Conservation (phyloP, 2,888 invertebrate genomes). For the Branchellion lobata region DNA sequence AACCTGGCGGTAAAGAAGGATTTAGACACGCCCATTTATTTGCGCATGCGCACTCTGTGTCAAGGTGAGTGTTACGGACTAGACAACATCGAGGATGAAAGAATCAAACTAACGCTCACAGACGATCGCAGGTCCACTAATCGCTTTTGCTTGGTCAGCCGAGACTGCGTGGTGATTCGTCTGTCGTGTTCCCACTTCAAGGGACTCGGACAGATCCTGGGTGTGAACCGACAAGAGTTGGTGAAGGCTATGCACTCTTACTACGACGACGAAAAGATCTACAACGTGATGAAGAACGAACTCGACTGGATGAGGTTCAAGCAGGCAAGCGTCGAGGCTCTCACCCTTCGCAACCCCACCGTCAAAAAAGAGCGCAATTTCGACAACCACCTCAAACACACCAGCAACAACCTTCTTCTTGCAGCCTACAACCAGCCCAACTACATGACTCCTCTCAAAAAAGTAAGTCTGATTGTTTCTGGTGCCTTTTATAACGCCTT, state of each 20-base stretch:
- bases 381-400: constrained; percentile 9
- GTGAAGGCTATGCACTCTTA: constrained; percentile 11
- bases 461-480: too few species aligned
- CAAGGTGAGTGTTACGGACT: constrained; percentile 37
- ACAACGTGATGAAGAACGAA: constrained; percentile 16
- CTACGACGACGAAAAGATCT: constrained; percentile 11
- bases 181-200: constrained; percentile 14
- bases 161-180: constrained; percentile 35
- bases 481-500: too few species aligned
- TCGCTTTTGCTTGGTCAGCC: constrained; percentile 33
- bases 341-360: constrained; percentile 1
- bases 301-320: constrained; percentile 30
- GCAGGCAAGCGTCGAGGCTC: constrained; percentile 12
- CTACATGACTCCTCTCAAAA: constrained; percentile 20
- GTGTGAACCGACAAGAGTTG: constrained; percentile 17
- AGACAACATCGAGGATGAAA: constrained; percentile 26
- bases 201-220: constrained; percentile 8
- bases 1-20: not conserved
- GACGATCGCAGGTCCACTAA: constrained; percentile 15
- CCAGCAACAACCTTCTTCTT: not conserved
- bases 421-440: constrained; percentile 25
- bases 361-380: constrained; percentile 20
- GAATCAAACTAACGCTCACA: not conserved
- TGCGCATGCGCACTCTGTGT: constrained; percentile 17
- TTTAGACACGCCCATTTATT: not conserved